phyloP scores from a whole-genome alignment of 64 coral and sea anemone genomes.

The Orbicella faveolata region DNA sequence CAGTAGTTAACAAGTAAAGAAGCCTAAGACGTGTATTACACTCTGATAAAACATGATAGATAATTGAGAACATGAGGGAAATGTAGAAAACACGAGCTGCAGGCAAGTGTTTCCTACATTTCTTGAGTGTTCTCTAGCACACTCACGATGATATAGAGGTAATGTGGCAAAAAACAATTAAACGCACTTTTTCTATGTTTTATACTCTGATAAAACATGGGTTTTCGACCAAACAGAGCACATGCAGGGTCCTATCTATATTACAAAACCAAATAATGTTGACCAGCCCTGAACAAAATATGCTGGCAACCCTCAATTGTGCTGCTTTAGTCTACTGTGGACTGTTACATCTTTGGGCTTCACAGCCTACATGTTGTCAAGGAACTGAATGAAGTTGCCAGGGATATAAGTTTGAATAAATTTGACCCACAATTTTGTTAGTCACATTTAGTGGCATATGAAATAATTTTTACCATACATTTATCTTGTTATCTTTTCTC shows the following conservation, averaged over 20 bases:
- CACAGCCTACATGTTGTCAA: conserved; percentile 17
- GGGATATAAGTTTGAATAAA: conserved; percentile 1
- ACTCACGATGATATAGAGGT: background rate
- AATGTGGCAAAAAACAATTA: background rate
- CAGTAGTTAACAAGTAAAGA: no score
- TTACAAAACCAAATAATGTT: conserved; percentile 22
- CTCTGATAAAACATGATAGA: no score
- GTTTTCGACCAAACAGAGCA: background rate
- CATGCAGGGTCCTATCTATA: conserved; percentile 14
- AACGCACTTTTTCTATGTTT: background rate
- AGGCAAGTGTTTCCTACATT: no score
- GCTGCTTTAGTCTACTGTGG: conserved; percentile 11
- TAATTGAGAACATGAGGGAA: no score
- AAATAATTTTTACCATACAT: conserved; percentile 10
- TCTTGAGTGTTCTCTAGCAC: background rate
- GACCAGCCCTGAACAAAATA: background rate
- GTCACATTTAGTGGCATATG: conserved; percentile 21
- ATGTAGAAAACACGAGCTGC: no score
- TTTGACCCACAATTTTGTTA: background rate
- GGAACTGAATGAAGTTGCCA: conserved; percentile 1
- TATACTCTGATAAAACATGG: background rate
- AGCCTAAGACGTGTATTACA: no score
- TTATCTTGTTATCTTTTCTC: background rate
- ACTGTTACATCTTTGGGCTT: conserved; percentile 19
- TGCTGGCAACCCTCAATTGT: background rate